Base-by-base conservation (phyloP, 64 coral and sea anemone genomes). In the Actinia equina region DNA sequence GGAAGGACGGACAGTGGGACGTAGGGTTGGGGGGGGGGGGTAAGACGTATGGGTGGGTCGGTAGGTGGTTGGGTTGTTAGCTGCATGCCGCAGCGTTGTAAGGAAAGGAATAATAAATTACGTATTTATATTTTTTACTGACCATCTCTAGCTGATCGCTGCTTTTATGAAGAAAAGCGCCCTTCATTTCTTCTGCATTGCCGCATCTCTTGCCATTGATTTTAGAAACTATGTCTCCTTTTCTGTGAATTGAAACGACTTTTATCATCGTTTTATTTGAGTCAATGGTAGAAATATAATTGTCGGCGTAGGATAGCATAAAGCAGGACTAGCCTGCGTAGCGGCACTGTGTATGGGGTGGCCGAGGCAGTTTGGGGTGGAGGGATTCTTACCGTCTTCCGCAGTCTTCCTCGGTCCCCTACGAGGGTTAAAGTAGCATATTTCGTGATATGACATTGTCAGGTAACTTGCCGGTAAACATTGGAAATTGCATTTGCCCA, bases 201-300 rank as follows among this genome's bases (percentile, higher is more conserved):
- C 6, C 9, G 26, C 83, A 85, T 60, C 59, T 3, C 26, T 63
- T 54, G 15, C 37, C 83, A 15, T 85, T 85, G 83, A 85, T 63
- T 85, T 61, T 85, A 14, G 23, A 43, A 43, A 85, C 45, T 3
- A 85, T 43, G n/a, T 85, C 83, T 63, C 83, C 83, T 20, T 57
- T 16, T 37, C 83, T 85, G 25, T 27, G 26, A 85, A 85, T 14
- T 60, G 1, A 59, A 49, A 82, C 10, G 20, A 82, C 10, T 22
- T 46, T 82, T 52, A 26, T 82, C 3, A 51, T 11, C 15, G 53
- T 14, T 52, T 57, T 37, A 37, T 37, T 37, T 57, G 55, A 57
- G 55, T 12, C 55, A 57, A 57, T 13, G 15, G 11, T 13, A 57
- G 6, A 16, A 49, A 49, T 49, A 49, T 49, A 49, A 49, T 49